Percentiles rank a stretch among this genome's conserved stretches.
These are phyloP conservation scores for Collichthys lucidus DNA, from an alignment of 2,113 vertebrate species.

Conservation along the genomic window DNA sequence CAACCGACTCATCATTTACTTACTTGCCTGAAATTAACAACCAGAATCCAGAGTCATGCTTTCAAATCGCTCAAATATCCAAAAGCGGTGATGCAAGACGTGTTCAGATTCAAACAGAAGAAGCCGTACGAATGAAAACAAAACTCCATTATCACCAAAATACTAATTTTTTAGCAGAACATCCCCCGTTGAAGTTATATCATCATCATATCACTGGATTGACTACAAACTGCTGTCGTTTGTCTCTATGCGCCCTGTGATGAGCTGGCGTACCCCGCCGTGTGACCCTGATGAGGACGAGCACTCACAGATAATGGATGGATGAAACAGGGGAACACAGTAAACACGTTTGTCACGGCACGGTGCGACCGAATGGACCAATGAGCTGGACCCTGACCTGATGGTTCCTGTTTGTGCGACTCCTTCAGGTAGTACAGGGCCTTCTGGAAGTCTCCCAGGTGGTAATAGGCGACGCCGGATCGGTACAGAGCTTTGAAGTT, in stretches of 20 bases:
- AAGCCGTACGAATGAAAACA: neutral
- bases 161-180: neutral
- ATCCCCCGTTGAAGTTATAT: neutral
- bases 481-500: slow-evolving; percentile 99
- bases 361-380: too few species aligned
- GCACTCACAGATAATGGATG: neutral
- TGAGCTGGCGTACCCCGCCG: too few species aligned
- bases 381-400: slow-evolving; percentile 87
- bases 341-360: neutral
- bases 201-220: too few species aligned
- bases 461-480: slow-evolving; percentile 97
- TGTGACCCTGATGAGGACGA: too few species aligned
- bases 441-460: slow-evolving; percentile 97
- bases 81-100: too few species aligned
- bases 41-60: neutral
- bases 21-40: neutral
- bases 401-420: slow-evolving; percentile 94
- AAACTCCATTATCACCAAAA: neutral
- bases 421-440: slow-evolving; percentile 98
- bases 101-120: neutral
- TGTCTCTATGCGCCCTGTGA: too few species aligned
- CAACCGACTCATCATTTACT: neutral
- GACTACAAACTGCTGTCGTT: too few species aligned
- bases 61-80: too few species aligned
- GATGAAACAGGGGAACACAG: neutral